A percentile compares a stretch with the other conserved stretches of the same genome.
Conservation (phyloP, 2,113 vertebrate species). For the Petrocephalus zakoni region DNA sequence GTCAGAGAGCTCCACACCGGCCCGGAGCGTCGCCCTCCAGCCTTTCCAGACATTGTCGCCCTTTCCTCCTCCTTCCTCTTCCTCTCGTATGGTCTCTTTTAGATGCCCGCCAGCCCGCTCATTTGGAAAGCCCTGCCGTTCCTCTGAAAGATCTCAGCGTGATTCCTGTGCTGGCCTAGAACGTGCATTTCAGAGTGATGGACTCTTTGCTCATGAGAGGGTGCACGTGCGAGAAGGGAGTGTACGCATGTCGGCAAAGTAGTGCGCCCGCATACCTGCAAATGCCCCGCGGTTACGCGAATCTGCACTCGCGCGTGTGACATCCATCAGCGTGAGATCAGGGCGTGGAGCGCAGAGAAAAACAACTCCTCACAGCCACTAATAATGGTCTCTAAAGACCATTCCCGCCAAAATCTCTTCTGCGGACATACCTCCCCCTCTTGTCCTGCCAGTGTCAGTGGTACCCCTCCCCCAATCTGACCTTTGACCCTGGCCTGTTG, state of each 20-base stretch:
- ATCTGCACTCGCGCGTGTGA: neutral
- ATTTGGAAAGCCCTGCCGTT: neutral
- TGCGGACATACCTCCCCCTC: conserved; percentile 12
- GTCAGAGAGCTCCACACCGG: neutral
- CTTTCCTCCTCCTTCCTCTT: neutral
- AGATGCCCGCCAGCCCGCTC: neutral
- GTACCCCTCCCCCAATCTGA: conserved; percentile 30
- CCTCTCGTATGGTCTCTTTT: neutral
- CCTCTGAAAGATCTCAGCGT: neutral
- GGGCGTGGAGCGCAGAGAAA: neutral
- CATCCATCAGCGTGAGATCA: neutral
- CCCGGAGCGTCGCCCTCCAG: neutral
- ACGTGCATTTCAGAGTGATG: neutral
- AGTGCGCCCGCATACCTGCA: neutral
- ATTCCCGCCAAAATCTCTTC: conserved; percentile 28
- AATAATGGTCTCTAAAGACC: conserved; percentile 25
- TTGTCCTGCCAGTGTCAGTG: conserved; percentile 10
- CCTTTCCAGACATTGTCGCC: neutral
- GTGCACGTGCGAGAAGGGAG: neutral
- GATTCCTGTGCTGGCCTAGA: neutral
- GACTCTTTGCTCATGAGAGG: neutral
- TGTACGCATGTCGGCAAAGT: neutral
- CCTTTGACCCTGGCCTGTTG: conserved; percentile 49
- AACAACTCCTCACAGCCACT: neutral
- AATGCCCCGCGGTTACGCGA: neutral